Evolutionary conservation across 2,113 vertebrate species (phyloP).

Genomic region (Gymnocephalus cernua): DNA sequence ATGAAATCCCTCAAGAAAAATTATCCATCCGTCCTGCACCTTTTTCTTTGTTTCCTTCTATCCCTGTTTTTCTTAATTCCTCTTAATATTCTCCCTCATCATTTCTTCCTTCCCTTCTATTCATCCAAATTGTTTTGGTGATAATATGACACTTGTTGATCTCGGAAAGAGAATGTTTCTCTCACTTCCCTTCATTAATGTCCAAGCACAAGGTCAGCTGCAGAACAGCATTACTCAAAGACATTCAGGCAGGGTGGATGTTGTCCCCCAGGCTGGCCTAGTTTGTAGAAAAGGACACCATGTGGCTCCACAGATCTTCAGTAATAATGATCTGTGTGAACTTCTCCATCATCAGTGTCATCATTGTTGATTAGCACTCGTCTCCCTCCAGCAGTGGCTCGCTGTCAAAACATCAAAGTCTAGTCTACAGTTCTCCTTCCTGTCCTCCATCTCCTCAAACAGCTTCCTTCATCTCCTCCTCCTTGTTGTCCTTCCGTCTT

Average conservation of each 20-base stretch:
- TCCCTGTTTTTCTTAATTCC: neutral
- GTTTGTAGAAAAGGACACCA: conserved; percentile 22
- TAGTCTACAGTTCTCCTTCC: conserved; percentile 44
- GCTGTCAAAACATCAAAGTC: conserved; percentile 74
- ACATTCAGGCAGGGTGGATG: conserved; percentile 9
- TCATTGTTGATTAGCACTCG: conserved; percentile 49
- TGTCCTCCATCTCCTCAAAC: conserved; percentile 44
- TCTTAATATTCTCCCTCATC: conserved; percentile 12
- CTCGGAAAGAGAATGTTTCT: neutral
- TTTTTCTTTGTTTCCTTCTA: neutral
- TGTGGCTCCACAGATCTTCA: conserved; percentile 39
- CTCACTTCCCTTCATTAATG: conserved; percentile 16
- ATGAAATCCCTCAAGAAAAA: neutral
- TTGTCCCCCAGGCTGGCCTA: conserved; percentile 16
- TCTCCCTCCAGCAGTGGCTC: conserved; percentile 65
- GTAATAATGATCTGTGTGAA: conserved; percentile 43
- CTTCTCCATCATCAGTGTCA: conserved; percentile 61
- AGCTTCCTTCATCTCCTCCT: conserved; percentile 36
- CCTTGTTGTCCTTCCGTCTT: neutral
- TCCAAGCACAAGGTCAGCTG: conserved; percentile 20
- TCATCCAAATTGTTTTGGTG: neutral
- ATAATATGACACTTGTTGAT: conserved; percentile 6
- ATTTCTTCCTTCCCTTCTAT: neutral
- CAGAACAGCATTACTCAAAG: conserved; percentile 22
- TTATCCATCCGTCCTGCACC: neutral